These are phyloP conservation scores for Campaea margaritaria DNA, from an alignment of 2,888 invertebrate genomes.

Conservation along the genomic window DNA sequence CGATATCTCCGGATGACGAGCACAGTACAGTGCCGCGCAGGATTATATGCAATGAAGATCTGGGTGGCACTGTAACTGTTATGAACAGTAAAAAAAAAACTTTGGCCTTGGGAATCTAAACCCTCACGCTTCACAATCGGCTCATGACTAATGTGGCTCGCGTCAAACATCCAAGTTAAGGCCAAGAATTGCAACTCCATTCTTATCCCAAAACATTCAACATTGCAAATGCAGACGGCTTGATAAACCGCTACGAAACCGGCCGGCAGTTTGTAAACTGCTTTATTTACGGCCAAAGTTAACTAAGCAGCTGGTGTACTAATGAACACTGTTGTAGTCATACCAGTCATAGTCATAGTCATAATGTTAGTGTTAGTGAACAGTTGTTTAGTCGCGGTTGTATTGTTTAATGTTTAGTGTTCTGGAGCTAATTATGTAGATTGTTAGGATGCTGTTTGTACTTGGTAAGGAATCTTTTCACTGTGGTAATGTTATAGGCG, in stretches of 20 bases:
- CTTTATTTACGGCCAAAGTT: slow-evolving; percentile 40
- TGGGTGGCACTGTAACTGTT: no score
- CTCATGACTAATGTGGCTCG: no score
- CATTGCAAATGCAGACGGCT: not conserved
- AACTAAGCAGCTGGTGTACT: slow-evolving; percentile 23
- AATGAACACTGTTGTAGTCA: slow-evolving; percentile 14
- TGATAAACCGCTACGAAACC: slow-evolving; percentile 5
- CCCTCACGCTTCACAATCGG: not conserved
- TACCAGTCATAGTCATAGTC: not conserved
- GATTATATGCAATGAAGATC: no score
- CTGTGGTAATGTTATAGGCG: no score
- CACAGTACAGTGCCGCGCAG: no score
- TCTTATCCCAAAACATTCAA: no score
- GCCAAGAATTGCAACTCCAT: not conserved
- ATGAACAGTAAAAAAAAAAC: no score
- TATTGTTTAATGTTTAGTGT: slow-evolving; percentile 23
- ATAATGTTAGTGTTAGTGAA: slow-evolving; percentile 7
- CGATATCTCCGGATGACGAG: no score
- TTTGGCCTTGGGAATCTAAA: no score
- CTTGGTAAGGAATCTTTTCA: not conserved
- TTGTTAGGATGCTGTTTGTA: slow-evolving; percentile 7
- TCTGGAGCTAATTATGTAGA: slow-evolving; percentile 21
- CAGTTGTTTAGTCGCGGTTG: slow-evolving; percentile 5
- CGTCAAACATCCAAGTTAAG: not conserved
- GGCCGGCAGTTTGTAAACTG: slow-evolving; percentile 37